These are phyloP conservation scores for Porites evermanni DNA, from an alignment of 92 coral and sea anemone genomes.

Conservation along the genomic window DNA sequence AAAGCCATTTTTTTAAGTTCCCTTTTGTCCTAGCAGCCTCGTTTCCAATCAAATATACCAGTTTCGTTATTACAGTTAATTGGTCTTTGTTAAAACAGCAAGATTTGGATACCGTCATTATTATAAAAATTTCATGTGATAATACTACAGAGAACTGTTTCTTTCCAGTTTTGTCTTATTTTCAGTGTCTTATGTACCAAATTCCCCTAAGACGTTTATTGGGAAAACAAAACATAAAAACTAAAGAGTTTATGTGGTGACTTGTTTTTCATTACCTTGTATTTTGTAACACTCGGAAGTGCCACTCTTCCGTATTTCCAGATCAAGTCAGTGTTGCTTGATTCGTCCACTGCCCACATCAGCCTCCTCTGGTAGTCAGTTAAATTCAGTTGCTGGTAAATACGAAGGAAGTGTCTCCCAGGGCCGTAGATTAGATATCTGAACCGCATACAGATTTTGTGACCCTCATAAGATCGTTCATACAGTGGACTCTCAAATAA, in stretches of 20 bases:
- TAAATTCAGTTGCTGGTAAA: slow-evolving; percentile 59
- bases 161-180: too few species aligned
- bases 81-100: too few species aligned
- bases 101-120: too few species aligned
- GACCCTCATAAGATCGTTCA: slow-evolving; percentile 53
- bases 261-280: too few species aligned
- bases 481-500: slow-evolving; percentile 54
- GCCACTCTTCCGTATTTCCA: slow-evolving; percentile 73
- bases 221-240: not conserved
- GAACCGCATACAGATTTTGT: slow-evolving; percentile 66
- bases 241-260: too few species aligned
- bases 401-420: slow-evolving; percentile 56
- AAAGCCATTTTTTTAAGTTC: too few species aligned
- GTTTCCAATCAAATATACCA: too few species aligned
- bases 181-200: too few species aligned
- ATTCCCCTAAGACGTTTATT: not conserved
- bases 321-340: slow-evolving; percentile 28
- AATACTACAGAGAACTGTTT: too few species aligned
- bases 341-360: slow-evolving; percentile 68
- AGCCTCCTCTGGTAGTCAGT: slow-evolving; percentile 41
- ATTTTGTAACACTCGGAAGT: slow-evolving; percentile 63
- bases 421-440: slow-evolving; percentile 66
- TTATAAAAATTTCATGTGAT: too few species aligned
- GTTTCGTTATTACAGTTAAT: too few species aligned
- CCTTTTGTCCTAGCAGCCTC: too few species aligned